Conservation (phyloP, 1,140 invertebrate genomes). For the Plectus sambesii region DNA sequence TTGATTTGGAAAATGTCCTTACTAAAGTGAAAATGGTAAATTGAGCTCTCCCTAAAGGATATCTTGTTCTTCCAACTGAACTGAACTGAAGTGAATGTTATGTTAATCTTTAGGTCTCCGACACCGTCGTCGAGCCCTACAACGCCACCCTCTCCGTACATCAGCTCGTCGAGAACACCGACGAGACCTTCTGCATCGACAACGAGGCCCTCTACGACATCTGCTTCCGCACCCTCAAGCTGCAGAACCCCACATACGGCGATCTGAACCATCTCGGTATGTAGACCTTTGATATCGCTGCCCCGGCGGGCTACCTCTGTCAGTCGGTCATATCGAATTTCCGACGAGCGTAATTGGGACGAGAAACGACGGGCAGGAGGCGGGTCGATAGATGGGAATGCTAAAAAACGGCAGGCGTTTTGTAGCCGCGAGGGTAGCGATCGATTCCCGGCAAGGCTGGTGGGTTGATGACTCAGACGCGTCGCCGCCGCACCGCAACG, state of each 20-base stretch:
- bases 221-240: constrained; percentile 62
- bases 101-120: constrained; percentile 53
- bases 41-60: not conserved
- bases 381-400: too few species aligned
- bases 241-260: constrained; percentile 66
- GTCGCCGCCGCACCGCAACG: too few species aligned
- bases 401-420: too few species aligned
- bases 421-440: too few species aligned
- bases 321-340: too few species aligned
- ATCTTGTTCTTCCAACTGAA: not conserved
- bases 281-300: not conserved
- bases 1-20: too few species aligned
- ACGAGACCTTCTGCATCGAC: constrained; percentile 67
- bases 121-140: constrained; percentile 65
- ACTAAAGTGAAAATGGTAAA: too few species aligned
- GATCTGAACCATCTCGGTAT: constrained; percentile 60
- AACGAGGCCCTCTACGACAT: constrained; percentile 69
- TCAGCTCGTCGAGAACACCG: constrained; percentile 61
- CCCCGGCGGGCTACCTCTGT: constrained; percentile 7
- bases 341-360: too few species aligned
- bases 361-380: too few species aligned
- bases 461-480: too few species aligned
- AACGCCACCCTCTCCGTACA: constrained; percentile 62
- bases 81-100: not conserved
- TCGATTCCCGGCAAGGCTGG: too few species aligned